phyloP scores from a whole-genome alignment of 2,113 vertebrate genomes.

The Pogonocichla stellata region DNA sequence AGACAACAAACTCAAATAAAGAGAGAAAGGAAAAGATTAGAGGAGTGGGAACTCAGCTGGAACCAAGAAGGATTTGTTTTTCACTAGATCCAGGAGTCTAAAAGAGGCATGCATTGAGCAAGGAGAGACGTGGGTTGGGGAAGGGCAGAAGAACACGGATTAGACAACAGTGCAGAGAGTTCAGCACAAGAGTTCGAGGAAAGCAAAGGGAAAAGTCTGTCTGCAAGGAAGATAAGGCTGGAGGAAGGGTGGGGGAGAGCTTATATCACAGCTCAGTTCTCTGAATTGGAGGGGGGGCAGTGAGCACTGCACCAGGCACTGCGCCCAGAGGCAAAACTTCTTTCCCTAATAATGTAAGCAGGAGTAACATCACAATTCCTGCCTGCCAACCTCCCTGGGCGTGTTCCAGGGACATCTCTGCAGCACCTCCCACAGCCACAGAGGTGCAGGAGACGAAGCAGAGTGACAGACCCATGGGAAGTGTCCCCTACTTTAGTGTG shows the following conservation, averaged over 20 bases:
- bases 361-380: neutral
- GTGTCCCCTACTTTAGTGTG: fast-evolving
- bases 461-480: neutral
- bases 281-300: neutral
- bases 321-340: neutral
- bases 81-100: neutral
- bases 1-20: neutral
- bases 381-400: neutral
- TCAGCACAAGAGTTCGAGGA: neutral
- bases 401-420: neutral
- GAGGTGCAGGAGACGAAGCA: neutral
- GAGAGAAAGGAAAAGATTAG: neutral
- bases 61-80: neutral
- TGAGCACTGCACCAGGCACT: fast-evolving
- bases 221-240: neutral
- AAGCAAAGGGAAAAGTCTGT: neutral
- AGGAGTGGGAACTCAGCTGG: neutral
- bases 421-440: neutral
- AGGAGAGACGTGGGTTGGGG: neutral
- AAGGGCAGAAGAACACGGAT: neutral
- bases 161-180: fast-evolving
- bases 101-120: neutral
- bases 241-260: neutral
- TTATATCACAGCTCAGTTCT: neutral
- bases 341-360: neutral